These are phyloP conservation scores for Agriopis aurantiaria DNA, from an alignment of 2,888 invertebrate species.

Conservation along the genomic window DNA sequence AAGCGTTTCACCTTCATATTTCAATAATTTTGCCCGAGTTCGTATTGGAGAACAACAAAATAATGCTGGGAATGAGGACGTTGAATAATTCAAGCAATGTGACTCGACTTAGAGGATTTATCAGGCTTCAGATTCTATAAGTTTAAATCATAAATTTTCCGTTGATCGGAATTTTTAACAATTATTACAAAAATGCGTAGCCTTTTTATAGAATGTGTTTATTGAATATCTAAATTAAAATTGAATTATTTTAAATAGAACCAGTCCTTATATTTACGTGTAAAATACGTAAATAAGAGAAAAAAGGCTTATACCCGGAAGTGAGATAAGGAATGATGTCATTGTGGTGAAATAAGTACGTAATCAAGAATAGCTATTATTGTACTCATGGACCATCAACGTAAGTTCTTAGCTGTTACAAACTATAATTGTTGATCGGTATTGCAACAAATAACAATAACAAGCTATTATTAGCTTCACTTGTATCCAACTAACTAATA, in stretches of 20 bases:
- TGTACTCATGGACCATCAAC: too few species aligned
- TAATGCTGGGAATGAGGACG: constrained; percentile 11
- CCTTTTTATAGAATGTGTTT: background rate
- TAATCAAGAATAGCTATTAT: too few species aligned
- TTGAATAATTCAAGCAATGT: constrained; percentile 26
- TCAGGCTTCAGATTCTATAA: constrained; percentile 11
- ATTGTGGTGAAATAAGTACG: too few species aligned
- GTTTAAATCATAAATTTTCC: constrained; percentile 20
- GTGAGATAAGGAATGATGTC: too few species aligned
- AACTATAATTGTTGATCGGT: too few species aligned
- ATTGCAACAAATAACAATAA: too few species aligned
- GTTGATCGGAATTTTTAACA: constrained; percentile 14
- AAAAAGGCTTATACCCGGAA: too few species aligned
- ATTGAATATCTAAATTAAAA: background rate
- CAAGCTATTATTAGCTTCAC: too few species aligned
- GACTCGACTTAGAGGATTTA: constrained; percentile 5
- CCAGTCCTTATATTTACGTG: too few species aligned
- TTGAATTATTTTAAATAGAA: background rate
- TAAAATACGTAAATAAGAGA: too few species aligned
- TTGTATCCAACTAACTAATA: too few species aligned
- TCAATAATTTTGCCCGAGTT: background rate
- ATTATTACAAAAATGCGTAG: background rate
- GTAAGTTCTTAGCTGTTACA: too few species aligned
- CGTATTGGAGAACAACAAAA: constrained; percentile 13
- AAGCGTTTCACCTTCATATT: constrained; percentile 1